Conservation (phyloP, 2,888 invertebrate genomes). For the Pelosia muscerda region DNA sequence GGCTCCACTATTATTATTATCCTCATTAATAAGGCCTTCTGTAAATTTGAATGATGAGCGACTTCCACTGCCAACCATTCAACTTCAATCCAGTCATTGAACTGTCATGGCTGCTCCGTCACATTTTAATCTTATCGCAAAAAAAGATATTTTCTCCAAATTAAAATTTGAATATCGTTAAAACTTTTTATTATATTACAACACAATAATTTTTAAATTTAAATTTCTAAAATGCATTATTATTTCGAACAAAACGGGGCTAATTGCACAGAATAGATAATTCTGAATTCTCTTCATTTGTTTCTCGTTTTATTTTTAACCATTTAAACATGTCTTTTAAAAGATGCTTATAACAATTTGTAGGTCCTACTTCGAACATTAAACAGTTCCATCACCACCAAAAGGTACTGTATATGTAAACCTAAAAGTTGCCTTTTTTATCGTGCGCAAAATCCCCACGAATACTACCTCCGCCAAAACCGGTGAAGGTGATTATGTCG, state of each 20-base stretch:
- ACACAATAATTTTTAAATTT: neutral
- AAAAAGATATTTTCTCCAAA: constrained; percentile 4
- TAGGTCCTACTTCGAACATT: no score
- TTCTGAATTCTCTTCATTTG: neutral
- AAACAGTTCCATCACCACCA: no score
- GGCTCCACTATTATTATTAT: no score
- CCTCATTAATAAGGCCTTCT: no score
- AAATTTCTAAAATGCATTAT: constrained; percentile 22
- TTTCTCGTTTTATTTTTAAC: neutral
- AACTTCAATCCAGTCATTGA: neutral
- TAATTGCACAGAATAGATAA: constrained; percentile 13
- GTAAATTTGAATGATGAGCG: neutral
- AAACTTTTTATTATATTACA: neutral
- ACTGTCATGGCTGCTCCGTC: neutral
- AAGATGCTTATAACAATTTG: no score
- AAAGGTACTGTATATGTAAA: no score
- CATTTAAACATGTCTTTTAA: neutral
- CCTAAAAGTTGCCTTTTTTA: no score
- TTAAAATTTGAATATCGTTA: neutral
- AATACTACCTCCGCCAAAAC: no score
- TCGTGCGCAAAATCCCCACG: no score
- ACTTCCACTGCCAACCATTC: neutral
- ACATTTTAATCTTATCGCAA: neutral
- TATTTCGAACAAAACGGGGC: neutral
- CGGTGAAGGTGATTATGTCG: no score